Conservation (phyloP, 1,140 invertebrate species). For the Bombus haemorrhoidalis region DNA sequence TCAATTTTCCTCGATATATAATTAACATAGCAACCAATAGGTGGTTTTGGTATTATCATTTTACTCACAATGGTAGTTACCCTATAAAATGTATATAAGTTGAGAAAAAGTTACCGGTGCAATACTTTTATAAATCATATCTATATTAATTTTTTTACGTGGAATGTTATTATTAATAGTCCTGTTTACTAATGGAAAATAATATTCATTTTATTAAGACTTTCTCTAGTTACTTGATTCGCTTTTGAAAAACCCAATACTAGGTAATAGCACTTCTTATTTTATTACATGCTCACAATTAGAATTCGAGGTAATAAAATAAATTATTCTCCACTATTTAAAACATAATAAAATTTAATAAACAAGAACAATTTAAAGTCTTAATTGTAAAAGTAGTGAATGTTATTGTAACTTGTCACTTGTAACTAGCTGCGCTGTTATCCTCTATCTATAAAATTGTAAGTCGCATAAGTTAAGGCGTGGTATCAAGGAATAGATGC, state of each 20-base stretch:
- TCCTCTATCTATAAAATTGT: too few relatives aligned
- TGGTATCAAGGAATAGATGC: too few relatives aligned
- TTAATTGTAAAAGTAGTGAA: rapidly evolving
- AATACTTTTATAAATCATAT: too few relatives aligned
- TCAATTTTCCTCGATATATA: background rate
- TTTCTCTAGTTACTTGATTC: rapidly evolving
- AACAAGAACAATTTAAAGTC: too few relatives aligned
- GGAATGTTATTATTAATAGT: too few relatives aligned
- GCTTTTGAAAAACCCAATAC: rapidly evolving
- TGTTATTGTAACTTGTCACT: rapidly evolving
- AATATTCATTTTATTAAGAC: rapidly evolving
- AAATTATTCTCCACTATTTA: rapidly evolving
- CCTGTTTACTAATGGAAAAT: too few relatives aligned
- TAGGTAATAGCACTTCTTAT: rapidly evolving
- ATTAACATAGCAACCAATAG: background rate
- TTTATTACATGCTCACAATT: rapidly evolving
- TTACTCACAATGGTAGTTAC: too few relatives aligned
- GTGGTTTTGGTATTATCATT: background rate
- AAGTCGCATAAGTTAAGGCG: too few relatives aligned
- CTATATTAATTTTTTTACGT: too few relatives aligned
- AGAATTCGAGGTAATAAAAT: rapidly evolving
- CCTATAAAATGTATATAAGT: too few relatives aligned
- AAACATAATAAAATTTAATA: too few relatives aligned
- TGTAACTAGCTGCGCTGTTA: too few relatives aligned
- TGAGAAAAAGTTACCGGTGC: rapidly evolving